Evolutionary conservation across 2,888 invertebrate species (phyloP), one percentile per base, ranked within the genome.

Genomic region (Sinodicranocentrus sp.): DNA sequence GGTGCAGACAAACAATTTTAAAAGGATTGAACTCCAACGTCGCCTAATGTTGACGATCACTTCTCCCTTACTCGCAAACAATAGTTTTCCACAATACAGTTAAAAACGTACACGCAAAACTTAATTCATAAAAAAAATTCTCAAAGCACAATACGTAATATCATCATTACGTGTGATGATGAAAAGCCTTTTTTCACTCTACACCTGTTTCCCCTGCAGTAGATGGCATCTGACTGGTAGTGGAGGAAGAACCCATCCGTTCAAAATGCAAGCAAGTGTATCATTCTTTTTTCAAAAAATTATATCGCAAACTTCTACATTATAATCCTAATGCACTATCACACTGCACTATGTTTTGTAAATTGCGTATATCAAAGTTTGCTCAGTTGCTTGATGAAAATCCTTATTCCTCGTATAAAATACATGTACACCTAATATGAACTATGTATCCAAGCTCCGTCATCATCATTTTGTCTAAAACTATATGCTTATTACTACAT

Each of bases 191-290:
- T 59, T 70, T 52, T 13, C 70, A 70, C 28, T 70, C 25, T 79
- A 79, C 79, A 79, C 79, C 84, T 84, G 79, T 75, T 84, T 79
- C 59, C 67, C 71, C 61, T 61, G 63, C 78, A 48, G 26, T 70
- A 75, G 54, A 71, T 76, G 80, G 71, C 76, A 84, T 76, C 61
- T 75, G 71, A 80, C 84, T 76, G 26, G 39, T 44, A 28, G 71
- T n/a, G 52, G 54, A 67, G 59, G 73, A 80, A 72, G 57, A 80
- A 72, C 65, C 67, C 80, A 80, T 80, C 80, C 80, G 80, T 80
- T 80, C 63, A 73, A 80, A 80, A 80, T 21, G 28, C 80, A 80
- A 73, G 80, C 80, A 80, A 80, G 80, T 80, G 80, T 80, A 80
- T 80, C 79, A 44, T 63, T 72, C 23, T 52, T 71, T 54, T 79